Evolutionary conservation across 2,888 invertebrate genomes (phyloP).

Genomic region (Drosophila barbarae): DNA sequence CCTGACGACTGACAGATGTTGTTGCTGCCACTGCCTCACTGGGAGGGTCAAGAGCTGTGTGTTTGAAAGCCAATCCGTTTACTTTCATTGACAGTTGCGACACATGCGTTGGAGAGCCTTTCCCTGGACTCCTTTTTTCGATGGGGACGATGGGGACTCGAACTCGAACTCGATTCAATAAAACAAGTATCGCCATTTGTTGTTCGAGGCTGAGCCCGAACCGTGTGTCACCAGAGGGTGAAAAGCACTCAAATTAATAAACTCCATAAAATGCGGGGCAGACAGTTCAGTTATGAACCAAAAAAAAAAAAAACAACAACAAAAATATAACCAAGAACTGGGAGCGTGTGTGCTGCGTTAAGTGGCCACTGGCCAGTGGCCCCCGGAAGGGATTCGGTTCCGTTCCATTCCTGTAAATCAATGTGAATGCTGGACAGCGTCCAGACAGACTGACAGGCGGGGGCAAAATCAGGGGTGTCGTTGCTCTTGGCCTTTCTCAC

Average conservation of each 20-base stretch:
- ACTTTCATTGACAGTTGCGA: conserved; percentile 73
- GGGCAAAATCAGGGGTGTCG: conserved; percentile 19
- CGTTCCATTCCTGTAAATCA: conserved; percentile 52
- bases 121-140: background rate
- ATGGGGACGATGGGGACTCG: background rate
- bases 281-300: conserved; percentile 60
- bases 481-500: conserved; percentile 72
- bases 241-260: conserved; percentile 78
- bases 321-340: conserved; percentile 25
- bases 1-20: conserved; percentile 35
- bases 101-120: conserved; percentile 59
- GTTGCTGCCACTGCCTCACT: conserved; percentile 2
- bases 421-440: conserved; percentile 46
- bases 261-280: conserved; percentile 77
- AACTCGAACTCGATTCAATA: conserved; percentile 53
- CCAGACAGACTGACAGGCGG: conserved; percentile 22
- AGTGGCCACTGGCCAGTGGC: conserved; percentile 51
- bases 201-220: conserved; percentile 33
- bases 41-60: conserved; percentile 9
- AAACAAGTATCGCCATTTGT: conserved; percentile 64
- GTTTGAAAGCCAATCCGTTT: conserved; percentile 72
- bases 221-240: conserved; percentile 62
- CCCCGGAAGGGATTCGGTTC: conserved; percentile 13
- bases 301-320: conserved; percentile 3
- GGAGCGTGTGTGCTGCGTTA: conserved; percentile 49